phyloP scores from a whole-genome alignment of 1,140 invertebrate genomes.

The Rhizoglyphus robini region DNA sequence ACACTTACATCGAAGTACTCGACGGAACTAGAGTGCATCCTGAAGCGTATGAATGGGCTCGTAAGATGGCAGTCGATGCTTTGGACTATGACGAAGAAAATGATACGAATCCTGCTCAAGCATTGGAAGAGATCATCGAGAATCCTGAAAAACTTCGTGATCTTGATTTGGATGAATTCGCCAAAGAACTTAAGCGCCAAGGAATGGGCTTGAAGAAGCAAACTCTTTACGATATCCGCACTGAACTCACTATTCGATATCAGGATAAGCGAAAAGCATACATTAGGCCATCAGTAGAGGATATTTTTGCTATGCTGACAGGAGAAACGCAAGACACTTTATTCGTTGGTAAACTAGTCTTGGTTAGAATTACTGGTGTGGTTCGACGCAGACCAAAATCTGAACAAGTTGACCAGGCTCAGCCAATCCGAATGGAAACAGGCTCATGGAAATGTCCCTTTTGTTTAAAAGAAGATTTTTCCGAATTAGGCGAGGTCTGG shows the following conservation, averaged over 20 bases:
- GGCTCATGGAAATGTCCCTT: conserved; percentile 94
- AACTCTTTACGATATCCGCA: conserved; percentile 91
- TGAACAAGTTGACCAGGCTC: conserved; percentile 84
- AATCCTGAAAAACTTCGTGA: conserved; percentile 88
- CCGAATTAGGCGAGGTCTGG: conserved; percentile 91
- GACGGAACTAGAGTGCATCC: conserved; percentile 97
- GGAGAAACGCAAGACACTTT: conserved; percentile 93
- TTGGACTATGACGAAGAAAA: conserved; percentile 89
- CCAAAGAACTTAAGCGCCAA: conserved; percentile 78
- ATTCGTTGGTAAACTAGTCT: conserved; percentile 58
- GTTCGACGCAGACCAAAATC: conserved; percentile 73
- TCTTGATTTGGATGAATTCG: conserved; percentile 94
- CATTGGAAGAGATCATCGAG: conserved; percentile 91
- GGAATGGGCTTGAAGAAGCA: conserved; percentile 93
- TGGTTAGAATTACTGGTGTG: conserved; percentile 34
- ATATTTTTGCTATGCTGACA: conserved; percentile 84
- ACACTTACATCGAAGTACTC: conserved; percentile 86
- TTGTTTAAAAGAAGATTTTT: conserved; percentile 87
- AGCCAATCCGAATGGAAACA: conserved; percentile 83
- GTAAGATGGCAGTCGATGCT: conserved; percentile 99
- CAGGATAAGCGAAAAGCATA: conserved; percentile 79
- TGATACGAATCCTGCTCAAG: conserved; percentile 77
- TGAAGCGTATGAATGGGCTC: conserved; percentile 97
- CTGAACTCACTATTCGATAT: conserved; percentile 86
- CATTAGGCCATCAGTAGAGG: conserved; percentile 60